phyloP scores from a whole-genome alignment of 2,113 vertebrate species.

The Crocuta crocuta region DNA sequence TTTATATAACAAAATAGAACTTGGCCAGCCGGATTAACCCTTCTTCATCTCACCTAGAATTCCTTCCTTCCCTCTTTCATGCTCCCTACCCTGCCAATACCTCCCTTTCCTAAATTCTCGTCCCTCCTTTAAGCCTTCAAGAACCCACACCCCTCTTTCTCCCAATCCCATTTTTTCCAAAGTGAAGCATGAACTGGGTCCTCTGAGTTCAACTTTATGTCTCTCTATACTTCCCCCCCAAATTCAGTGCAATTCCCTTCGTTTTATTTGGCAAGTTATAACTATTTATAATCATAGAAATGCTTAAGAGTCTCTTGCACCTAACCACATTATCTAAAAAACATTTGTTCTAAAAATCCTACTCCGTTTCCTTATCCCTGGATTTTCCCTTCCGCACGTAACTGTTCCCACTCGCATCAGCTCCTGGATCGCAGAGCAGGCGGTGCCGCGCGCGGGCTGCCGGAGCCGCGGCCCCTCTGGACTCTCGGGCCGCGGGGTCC shows the following conservation, averaged over 20 bases:
- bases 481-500: not conserved
- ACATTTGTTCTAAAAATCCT: not conserved
- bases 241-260: not conserved
- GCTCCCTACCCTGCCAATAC: no score
- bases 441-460: not conserved
- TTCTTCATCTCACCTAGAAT: not conserved
- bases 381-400: not conserved
- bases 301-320: not conserved
- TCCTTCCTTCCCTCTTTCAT: not conserved
- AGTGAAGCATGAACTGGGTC: not conserved
- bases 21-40: not conserved
- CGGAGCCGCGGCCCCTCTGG: not conserved
- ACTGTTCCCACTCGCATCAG: not conserved
- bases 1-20: not conserved
- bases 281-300: no score
- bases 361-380: not conserved
- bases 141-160: not conserved
- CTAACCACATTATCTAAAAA: not conserved
- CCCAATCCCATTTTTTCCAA: not conserved
- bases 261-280: not conserved
- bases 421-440: not conserved
- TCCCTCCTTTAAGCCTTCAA: not conserved
- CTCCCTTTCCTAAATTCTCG: not conserved
- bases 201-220: not conserved
- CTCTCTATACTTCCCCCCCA: not conserved